Evolutionary conservation across 1,140 invertebrate species (phyloP).

Genomic region (Heliconius hewitsoni): DNA sequence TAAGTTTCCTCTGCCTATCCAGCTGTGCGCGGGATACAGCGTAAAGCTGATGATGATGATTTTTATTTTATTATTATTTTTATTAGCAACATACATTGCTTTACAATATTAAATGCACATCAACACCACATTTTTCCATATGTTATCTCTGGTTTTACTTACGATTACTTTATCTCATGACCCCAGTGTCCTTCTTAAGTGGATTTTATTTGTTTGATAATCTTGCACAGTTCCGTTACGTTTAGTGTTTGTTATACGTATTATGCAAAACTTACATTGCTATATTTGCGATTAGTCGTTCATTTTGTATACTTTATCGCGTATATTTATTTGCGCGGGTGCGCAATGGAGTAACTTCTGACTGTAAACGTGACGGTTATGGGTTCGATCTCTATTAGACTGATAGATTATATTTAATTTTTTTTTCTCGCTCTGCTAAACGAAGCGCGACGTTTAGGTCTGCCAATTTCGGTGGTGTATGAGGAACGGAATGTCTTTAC

Average conservation of each 20-base stretch:
- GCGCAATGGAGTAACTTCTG: too few relatives aligned
- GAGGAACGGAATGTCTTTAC: background rate
- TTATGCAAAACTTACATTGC: too few relatives aligned
- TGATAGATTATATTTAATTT: background rate
- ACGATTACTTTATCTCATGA: slow-evolving; percentile 21
- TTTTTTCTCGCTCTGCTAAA: background rate
- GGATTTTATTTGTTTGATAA: slow-evolving; percentile 27
- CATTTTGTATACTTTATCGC: too few relatives aligned
- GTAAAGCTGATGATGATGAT: too few relatives aligned
- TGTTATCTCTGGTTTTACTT: slow-evolving; percentile 1
- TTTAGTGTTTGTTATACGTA: background rate
- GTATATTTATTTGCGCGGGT: too few relatives aligned
- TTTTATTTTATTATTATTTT: too few relatives aligned
- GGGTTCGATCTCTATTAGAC: background rate
- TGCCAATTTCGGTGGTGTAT: background rate
- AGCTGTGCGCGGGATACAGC: too few relatives aligned
- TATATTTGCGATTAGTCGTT: too few relatives aligned
- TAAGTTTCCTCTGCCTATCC: too few relatives aligned
- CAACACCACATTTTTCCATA: background rate
- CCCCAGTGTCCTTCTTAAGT: slow-evolving; percentile 28
- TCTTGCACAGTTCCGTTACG: background rate
- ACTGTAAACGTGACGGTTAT: background rate
- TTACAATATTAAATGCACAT: too few relatives aligned
- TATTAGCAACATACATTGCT: too few relatives aligned
- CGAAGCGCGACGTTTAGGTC: too few relatives aligned